Evolutionary conservation across 2,797 vertebrate species (phyloP).

Genomic region (Etheostoma nigrum): DNA sequence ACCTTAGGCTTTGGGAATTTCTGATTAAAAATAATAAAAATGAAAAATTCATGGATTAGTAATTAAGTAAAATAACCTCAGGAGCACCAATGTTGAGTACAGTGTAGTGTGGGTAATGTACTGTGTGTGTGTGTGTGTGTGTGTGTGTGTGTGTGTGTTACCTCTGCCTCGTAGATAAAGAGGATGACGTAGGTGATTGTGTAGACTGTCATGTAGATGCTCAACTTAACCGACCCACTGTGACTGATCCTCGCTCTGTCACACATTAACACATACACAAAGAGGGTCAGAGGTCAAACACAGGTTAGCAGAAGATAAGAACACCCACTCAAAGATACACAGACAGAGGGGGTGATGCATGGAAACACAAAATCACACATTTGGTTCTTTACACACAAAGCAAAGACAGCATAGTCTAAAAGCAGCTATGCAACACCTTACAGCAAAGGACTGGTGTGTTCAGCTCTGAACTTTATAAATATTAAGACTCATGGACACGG

Average conservation of each 20-base stretch:
- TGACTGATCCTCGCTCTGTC: conserved; percentile 92
- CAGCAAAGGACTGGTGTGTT: conserved; percentile 11
- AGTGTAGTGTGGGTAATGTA: conserved; percentile 14
- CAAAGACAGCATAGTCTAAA: conserved; percentile 41
- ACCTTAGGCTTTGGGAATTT: background rate
- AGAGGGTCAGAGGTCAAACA: conserved; percentile 50
- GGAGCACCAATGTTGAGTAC: background rate
- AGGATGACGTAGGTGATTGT: conserved; percentile 93
- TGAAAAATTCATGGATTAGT: background rate
- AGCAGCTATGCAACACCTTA: conserved; percentile 19
- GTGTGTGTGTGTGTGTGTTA: conserved; percentile 53
- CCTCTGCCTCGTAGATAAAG: conserved; percentile 95
- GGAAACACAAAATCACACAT: conserved; percentile 13
- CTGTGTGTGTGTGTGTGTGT: background rate
- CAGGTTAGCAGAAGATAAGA: conserved; percentile 25
- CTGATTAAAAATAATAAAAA: background rate
- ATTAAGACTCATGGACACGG: conserved; percentile 30
- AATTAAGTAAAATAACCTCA: background rate
- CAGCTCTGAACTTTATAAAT: conserved; percentile 19
- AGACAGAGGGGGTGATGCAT: conserved; percentile 4
- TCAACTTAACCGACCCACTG: conserved; percentile 92
- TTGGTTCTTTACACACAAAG: conserved; percentile 9
- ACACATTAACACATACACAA: conserved; percentile 37
- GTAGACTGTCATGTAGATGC: conserved; percentile 93
- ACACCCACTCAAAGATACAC: conserved; percentile 12